A percentile compares a stretch with the other conserved stretches of the same genome.
Evolutionary conservation across 1,140 invertebrate genomes (phyloP).

Genomic region (Drosophila guanche): DNA sequence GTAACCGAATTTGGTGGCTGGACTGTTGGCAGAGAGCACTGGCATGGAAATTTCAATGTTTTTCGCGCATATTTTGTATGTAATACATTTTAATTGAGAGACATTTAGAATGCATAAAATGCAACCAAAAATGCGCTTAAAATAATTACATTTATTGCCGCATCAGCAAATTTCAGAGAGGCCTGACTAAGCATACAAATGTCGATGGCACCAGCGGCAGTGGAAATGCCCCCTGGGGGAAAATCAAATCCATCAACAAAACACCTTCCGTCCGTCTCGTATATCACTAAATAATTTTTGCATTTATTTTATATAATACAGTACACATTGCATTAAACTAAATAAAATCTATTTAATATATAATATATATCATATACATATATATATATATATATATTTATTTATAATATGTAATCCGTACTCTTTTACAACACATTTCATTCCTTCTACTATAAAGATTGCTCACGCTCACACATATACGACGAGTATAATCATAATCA

Average conservation of each 20-base stretch:
- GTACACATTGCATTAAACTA: conserved; percentile 80
- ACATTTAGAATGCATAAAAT: conserved; percentile 32
- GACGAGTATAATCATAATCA: too few species aligned
- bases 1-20: conserved; percentile 9
- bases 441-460: conserved; percentile 23
- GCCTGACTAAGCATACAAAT: conserved; percentile 46
- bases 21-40: conserved; percentile 4
- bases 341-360: conserved; percentile 73
- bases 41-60: conserved; percentile 21
- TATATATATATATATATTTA: conserved; percentile 61
- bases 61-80: conserved; percentile 41
- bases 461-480: conserved; percentile 34
- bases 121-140: conserved; percentile 38
- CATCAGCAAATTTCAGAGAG: conserved; percentile 32
- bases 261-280: background rate
- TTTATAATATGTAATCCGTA: conserved; percentile 65
- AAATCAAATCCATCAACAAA: conserved; percentile 2
- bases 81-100: conserved; percentile 46
- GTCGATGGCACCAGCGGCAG: conserved; percentile 10
- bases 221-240: background rate
- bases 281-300: conserved; percentile 80
- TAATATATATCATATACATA: conserved; percentile 48
- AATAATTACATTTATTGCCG: conserved; percentile 48
- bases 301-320: conserved; percentile 82
- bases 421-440: conserved; percentile 50